Evolutionary conservation across 2,888 invertebrate genomes (phyloP), one percentile per base, ranked within the genome.

Genomic region (Scaptomyza tumidula): DNA sequence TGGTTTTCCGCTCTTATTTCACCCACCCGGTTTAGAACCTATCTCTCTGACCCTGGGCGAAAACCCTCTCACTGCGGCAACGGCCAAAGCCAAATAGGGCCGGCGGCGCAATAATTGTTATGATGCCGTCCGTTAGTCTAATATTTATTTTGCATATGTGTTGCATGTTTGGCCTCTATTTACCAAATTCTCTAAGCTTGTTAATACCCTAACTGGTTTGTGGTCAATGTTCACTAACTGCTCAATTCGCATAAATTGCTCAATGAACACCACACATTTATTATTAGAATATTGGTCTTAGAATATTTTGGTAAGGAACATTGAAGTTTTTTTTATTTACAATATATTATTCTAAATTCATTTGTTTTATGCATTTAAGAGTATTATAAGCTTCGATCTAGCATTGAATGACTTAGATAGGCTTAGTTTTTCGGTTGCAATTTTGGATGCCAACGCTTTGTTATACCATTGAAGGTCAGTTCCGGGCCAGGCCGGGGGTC

Each of bases 111-210:
- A 84, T 84, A 84, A 84, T 84, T 84, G 83, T 86, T 83, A 88
- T 88, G 77, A 80, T 88, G 86, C 86, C 86, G 68, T 80, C 83
- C 86, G 80, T 72, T 80, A 75, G 86, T 72, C 83, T 83, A 64
- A 71, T 83, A 83, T 88, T 88, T 84, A 84, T 78, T 88, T 84
- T 88, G 84, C 83, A 84, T 84, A 88, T 83, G 70, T 82, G 78
- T 65, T 52, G 74, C 72, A 74, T 67, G 67, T 60, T 60, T 58
- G 58, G 45, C 57, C 56, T 44, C 50, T 13, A 72, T 52, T 44
- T 56, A 44, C 24, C 48, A 63, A 56, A 65, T 44, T 16, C 29
- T 39, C 59, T 49, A 45, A 60, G 53, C 53, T 46, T 27, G 37
- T 50, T 33, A 44, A 76, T 67, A 72, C 74, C 27, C 75, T 77